Evolutionary conservation across 2,113 vertebrate genomes (phyloP), one percentile per base, ranked within the genome.

Genomic region (Eclectus roratus): DNA sequence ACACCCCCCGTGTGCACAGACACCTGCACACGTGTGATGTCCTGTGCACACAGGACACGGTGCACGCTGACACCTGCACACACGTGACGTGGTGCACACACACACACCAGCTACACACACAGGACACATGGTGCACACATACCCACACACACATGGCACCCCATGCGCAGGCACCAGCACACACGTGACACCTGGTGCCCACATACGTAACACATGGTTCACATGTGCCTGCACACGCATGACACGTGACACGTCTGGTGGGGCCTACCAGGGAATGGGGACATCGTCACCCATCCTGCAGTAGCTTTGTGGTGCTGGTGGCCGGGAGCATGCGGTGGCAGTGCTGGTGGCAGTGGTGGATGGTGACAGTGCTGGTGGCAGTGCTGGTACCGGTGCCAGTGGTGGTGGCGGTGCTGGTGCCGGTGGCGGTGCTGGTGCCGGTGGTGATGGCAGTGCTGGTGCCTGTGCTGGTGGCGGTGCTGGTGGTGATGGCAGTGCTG

Each of bases 301-400:
- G 76, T 25, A 50, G 55, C 49, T 41, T 13, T 7, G 47, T 0
- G 15, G 64, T 0, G 17, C 65, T 0, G 29, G 11, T 4, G 72
- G 21, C 68, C 0, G 10, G 25, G 27, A 17, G 29, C 12, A 14
- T 0, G 14, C 1, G 11, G 24, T 3, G 52, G 16, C 0, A 6
- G 39, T 6, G 58, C 3, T 0, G 6, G 28, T 18, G 2, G 10
- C 0, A 21, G 33, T 58, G 19, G 31, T 56, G 56, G 55, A 13
- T 58, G 4, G 70, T 14, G 41, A 2, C 1, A 3, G 41, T 9
- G 72, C 12, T 6, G 53, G 46, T 31, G 81, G 23, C 11, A 0
- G 20, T 60, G n/a, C 14, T 2, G 21, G 56, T 55, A 9, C 3
- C 50, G 31, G 44, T 63, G 52, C 28, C 6, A 9, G 50, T 13